These are phyloP conservation scores for Xestoiulus laeticollis DNA, from an alignment of 2,888 invertebrate species.

Conservation along the genomic window DNA sequence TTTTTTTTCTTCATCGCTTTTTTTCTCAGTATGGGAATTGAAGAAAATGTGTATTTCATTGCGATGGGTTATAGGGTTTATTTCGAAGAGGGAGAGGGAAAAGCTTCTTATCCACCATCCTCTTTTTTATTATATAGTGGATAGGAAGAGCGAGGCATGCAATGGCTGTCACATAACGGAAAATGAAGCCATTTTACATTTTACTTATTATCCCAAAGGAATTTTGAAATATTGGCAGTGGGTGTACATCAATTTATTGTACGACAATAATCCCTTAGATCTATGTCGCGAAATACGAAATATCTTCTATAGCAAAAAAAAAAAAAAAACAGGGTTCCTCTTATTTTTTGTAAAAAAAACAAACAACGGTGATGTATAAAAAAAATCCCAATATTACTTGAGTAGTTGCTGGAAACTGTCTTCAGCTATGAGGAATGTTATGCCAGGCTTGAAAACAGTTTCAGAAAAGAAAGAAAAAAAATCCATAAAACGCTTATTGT, in stretches of 20 bases:
- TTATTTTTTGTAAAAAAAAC: neutral
- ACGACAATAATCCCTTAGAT: neutral
- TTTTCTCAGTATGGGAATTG: neutral
- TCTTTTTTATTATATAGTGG: neutral
- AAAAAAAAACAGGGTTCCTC: neutral
- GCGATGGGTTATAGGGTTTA: neutral
- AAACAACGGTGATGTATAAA: neutral
- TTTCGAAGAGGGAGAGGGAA: neutral
- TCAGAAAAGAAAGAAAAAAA: constrained; percentile 9
- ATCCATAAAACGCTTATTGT: constrained; percentile 18
- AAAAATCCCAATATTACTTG: constrained; percentile 4
- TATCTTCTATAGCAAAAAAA: neutral
- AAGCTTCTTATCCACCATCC: neutral
- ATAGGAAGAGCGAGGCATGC: neutral
- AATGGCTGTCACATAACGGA: constrained; percentile 34
- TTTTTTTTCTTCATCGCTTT: neutral
- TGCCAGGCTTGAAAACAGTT: constrained; percentile 30
- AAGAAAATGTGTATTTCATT: constrained; percentile 37
- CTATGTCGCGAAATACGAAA: constrained; percentile 1
- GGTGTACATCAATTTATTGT: constrained; percentile 22
- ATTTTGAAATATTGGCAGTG: constrained; percentile 22
- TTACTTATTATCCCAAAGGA: constrained; percentile 28
- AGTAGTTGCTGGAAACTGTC: neutral
- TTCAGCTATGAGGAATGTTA: constrained; percentile 11
- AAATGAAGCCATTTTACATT: constrained; percentile 28